Conservation (phyloP, 2,888 invertebrate species). For the Andrena flavipes region DNA sequence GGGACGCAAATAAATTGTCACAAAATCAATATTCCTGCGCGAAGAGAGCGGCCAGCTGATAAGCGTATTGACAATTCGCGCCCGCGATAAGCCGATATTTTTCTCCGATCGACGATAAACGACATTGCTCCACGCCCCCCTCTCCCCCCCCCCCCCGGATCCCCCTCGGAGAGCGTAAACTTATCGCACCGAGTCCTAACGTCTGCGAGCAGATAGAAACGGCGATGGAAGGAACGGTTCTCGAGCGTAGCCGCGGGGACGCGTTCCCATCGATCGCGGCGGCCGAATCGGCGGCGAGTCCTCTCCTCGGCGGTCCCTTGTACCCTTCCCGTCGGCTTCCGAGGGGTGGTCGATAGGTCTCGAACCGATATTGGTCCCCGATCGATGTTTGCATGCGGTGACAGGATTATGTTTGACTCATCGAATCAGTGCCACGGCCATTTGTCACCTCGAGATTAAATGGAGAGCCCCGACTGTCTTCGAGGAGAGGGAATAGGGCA, state of each 20-base stretch:
- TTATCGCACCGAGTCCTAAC: constrained; percentile 44
- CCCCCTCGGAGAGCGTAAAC: constrained; percentile 2
- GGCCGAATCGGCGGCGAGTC: constrained; percentile 27
- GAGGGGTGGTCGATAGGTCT: constrained; percentile 40
- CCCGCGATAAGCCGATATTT: constrained; percentile 52
- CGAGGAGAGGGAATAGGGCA: constrained; percentile 54
- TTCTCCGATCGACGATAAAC: constrained; percentile 55
- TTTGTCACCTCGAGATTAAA: constrained; percentile 84
- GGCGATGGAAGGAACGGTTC: background rate
- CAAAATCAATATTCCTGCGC: constrained; percentile 41
- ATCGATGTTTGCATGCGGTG: constrained; percentile 82
- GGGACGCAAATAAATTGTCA: constrained; percentile 28
- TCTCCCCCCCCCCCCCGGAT: background rate
- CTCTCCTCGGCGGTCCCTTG: constrained; percentile 36
- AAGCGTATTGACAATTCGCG: constrained; percentile 52
- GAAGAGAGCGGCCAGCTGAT: constrained; percentile 36
- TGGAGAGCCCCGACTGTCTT: constrained; percentile 79
- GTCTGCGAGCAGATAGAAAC: constrained; percentile 23
- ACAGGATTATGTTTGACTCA: constrained; percentile 82
- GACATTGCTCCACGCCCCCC: constrained; percentile 21
- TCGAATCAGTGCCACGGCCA: constrained; percentile 81
- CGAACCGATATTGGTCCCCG: constrained; percentile 76
- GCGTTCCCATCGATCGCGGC: constrained; percentile 52
- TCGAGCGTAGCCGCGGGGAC: constrained; percentile 13
- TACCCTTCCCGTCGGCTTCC: constrained; percentile 43